phyloP scores from a whole-genome alignment of 2,113 vertebrate species.

The Bagarius yarrelli region DNA sequence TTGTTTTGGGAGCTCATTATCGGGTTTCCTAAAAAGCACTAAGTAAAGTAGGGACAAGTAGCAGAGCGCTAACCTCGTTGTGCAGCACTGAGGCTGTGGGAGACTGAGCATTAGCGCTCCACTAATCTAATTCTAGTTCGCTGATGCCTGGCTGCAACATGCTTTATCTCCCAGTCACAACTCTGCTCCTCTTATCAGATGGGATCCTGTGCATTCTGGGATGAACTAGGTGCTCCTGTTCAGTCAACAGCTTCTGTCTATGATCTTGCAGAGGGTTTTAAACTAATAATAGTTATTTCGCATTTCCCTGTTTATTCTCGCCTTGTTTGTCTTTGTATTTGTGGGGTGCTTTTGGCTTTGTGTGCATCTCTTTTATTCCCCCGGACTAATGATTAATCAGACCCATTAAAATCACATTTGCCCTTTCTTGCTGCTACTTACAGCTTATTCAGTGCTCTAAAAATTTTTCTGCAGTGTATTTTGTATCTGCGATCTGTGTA shows the following conservation, averaged over 20 bases:
- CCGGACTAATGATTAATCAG: slow-evolving; percentile 81
- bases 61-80: slow-evolving; percentile 21
- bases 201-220: slow-evolving; percentile 25
- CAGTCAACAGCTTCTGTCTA: slow-evolving; percentile 29
- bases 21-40: slow-evolving; percentile 31
- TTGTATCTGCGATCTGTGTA: neutral
- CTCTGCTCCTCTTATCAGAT: slow-evolving; percentile 15
- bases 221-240: slow-evolving; percentile 29
- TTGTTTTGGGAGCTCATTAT: slow-evolving; percentile 30
- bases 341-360: slow-evolving; percentile 28
- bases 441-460: slow-evolving; percentile 61
- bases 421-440: slow-evolving; percentile 98
- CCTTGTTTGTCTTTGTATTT: slow-evolving; percentile 40
- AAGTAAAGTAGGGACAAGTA: neutral
- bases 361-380: slow-evolving; percentile 22
- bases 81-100: slow-evolving; percentile 18
- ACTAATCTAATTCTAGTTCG: slow-evolving; percentile 33
- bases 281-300: slow-evolving; percentile 45
- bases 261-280: slow-evolving; percentile 18
- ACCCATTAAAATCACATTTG: slow-evolving; percentile 59
- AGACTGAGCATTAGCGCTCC: slow-evolving; percentile 25
- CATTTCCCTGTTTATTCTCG: neutral
- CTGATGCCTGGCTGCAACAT: slow-evolving; percentile 19
- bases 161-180: slow-evolving; percentile 31
- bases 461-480: neutral